A percentile compares a stretch with the other conserved stretches of the same genome.
Evolutionary conservation across 2,888 invertebrate species (phyloP).

Genomic region (Dicyrtomina minuta): DNA sequence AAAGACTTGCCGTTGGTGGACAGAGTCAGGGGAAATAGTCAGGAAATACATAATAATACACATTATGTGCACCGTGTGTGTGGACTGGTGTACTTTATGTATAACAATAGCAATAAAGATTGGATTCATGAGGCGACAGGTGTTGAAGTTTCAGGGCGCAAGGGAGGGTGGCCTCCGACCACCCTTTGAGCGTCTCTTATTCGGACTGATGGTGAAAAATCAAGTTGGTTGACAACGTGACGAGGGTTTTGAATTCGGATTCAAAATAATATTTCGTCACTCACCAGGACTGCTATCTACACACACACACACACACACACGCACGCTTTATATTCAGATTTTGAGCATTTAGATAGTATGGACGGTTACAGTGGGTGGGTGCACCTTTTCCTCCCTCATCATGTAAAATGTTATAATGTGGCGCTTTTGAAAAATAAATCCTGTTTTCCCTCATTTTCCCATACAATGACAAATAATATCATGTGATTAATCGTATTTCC

Average conservation of each 20-base stretch:
- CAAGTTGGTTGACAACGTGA: constrained; percentile 17
- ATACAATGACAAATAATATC: not conserved
- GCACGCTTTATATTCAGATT: too few species aligned
- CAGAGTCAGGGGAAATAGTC: not conserved
- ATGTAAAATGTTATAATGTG: not conserved
- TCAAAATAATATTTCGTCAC: constrained; percentile 20
- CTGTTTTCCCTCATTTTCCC: not conserved
- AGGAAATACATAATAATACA: not conserved
- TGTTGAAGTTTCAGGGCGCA: constrained; percentile 13
- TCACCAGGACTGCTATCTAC: not conserved
- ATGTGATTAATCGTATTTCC: constrained; percentile 8
- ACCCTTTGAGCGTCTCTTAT: constrained; percentile 28
- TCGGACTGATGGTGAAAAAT: constrained; percentile 18
- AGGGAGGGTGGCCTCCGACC: constrained; percentile 23
- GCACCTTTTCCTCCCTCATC: not conserved
- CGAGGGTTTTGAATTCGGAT: constrained; percentile 14
- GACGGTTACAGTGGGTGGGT: too few species aligned
- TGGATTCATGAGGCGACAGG: constrained; percentile 7
- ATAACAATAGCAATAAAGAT: not conserved
- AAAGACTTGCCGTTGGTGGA: not conserved
- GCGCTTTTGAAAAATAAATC: not conserved
- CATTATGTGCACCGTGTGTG: not conserved
- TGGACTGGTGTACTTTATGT: not conserved
- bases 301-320: too few species aligned
- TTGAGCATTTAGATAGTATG: too few species aligned